phyloP scores from a whole-genome alignment of 2,797 vertebrate genomes.

The Menidia menidia region DNA sequence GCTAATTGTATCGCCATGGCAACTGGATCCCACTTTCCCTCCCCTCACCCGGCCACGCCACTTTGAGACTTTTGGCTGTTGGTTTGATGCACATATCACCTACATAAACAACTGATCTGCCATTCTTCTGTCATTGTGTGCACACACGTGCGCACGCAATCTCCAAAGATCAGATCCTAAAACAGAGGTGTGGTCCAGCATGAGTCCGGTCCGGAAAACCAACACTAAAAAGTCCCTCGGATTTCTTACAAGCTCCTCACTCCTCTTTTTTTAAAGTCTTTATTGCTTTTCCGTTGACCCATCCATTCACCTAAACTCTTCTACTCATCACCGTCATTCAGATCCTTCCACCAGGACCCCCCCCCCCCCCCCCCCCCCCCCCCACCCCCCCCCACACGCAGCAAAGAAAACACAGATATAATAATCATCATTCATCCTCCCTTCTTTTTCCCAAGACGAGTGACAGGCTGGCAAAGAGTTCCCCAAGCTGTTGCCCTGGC shows the following conservation, averaged over 20 bases:
- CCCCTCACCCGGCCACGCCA: conserved; percentile 39
- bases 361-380: no score
- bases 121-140: neutral
- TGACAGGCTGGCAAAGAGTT: conserved; percentile 75
- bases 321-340: conserved; percentile 28
- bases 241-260: conserved; percentile 7
- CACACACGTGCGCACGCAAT: neutral
- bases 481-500: conserved; percentile 84
- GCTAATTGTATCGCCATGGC: conserved; percentile 81
- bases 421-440: conserved; percentile 42
- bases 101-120: conserved; percentile 3
- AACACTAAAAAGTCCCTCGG: neutral
- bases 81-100: conserved; percentile 42
- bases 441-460: conserved; percentile 46
- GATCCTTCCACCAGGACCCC: conserved; percentile 6
- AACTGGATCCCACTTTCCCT: conserved; percentile 73
- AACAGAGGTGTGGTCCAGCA: neutral
- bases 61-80: conserved; percentile 56
- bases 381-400: conserved; percentile 2
- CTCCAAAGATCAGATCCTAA: neutral
- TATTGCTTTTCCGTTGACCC: conserved; percentile 18
- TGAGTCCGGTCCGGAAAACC: neutral
- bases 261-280: neutral
- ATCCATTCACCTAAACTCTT: conserved; percentile 12
- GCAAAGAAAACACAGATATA: conserved; percentile 45